These are phyloP conservation scores for Conomelus anceps DNA, from an alignment of 2,888 invertebrate genomes.

Conservation along the genomic window DNA sequence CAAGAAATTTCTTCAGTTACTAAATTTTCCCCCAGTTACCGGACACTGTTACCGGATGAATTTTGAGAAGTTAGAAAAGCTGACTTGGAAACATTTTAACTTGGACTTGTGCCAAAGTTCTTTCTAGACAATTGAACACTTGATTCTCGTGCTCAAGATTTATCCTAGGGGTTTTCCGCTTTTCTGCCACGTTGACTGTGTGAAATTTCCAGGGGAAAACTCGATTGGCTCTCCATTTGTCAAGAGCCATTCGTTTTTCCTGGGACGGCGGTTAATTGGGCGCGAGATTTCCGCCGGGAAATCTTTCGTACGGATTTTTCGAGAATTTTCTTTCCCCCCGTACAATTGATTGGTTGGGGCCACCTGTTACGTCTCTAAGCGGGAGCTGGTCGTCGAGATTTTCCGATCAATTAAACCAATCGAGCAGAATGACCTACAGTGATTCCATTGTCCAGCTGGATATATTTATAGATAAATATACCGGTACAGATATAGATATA, in stretches of 20 bases:
- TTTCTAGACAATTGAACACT: not conserved
- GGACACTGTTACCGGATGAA: too few species aligned
- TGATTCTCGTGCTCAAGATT: not conserved
- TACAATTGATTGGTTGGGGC: not conserved
- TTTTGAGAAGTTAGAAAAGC: not conserved
- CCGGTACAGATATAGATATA: too few species aligned
- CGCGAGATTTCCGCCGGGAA: not conserved
- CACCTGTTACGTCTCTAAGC: not conserved
- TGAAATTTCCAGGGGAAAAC: not conserved
- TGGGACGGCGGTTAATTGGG: not conserved
- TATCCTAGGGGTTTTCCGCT: not conserved
- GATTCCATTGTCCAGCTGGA: not conserved
- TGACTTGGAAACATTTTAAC: not conserved
- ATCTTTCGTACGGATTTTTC: not conserved
- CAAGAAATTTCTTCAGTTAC: too few species aligned
- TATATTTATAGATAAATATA: not conserved
- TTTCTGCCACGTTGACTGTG: not conserved
- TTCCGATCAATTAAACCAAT: not conserved
- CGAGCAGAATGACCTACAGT: not conserved
- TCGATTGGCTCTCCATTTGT: not conserved
- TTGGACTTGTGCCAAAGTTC: not conserved
- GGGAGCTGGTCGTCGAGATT: not conserved
- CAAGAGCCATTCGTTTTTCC: not conserved
- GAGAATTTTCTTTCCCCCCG: not conserved
- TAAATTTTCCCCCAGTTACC: too few species aligned